phyloP scores from a whole-genome alignment of 1,140 invertebrate species.

The Coenobita brevimanus region DNA sequence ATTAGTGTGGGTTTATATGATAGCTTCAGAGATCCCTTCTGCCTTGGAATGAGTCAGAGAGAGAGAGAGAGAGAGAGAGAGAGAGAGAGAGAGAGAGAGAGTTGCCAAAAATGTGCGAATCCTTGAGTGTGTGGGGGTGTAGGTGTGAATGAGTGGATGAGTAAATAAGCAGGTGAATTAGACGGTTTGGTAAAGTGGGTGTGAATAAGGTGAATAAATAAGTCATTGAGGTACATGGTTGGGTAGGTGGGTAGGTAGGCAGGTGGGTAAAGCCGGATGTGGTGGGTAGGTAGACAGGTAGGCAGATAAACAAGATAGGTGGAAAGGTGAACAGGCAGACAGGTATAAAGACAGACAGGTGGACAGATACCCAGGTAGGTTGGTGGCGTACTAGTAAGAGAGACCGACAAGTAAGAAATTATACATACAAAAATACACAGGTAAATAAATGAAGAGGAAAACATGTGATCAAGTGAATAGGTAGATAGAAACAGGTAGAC shows the following conservation, averaged over 20 bases:
- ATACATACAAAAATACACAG: background rate
- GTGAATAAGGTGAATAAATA: background rate
- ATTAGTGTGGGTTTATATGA: too few relatives aligned
- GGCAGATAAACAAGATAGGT: background rate
- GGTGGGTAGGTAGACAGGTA: too few relatives aligned
- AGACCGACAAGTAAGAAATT: background rate
- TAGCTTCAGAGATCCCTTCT: background rate
- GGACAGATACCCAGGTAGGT: background rate
- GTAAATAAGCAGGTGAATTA: background rate
- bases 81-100: background rate
- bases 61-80: background rate
- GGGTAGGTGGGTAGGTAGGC: too few relatives aligned
- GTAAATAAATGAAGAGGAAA: background rate
- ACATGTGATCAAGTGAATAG: background rate
- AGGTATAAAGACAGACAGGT: background rate
- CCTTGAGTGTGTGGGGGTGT: background rate
- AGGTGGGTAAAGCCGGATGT: too few relatives aligned
- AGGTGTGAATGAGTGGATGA: background rate
- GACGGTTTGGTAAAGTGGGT: background rate
- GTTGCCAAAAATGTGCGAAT: too few relatives aligned
- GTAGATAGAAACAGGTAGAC: background rate
- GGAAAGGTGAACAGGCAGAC: background rate
- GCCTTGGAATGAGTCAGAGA: background rate
- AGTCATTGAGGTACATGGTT: background rate
- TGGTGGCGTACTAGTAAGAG: background rate